phyloP scores from a whole-genome alignment of 2,113 vertebrate genomes.

The Heliornis fulica region DNA sequence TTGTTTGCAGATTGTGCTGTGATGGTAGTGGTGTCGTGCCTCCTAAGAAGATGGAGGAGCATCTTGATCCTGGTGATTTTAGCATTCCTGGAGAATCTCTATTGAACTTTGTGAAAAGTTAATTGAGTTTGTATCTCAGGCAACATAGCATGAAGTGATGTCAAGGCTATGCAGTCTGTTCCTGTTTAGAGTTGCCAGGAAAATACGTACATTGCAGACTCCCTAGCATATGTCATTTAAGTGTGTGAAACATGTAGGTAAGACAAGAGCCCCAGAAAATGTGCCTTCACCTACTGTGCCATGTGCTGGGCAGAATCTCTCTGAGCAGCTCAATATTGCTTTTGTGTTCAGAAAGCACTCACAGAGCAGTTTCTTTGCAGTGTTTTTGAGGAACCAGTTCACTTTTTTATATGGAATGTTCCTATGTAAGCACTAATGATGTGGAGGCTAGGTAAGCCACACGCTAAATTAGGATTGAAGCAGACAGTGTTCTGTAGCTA shows the following conservation, averaged over 20 bases:
- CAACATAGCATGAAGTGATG: constrained; percentile 45
- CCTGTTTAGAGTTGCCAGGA: constrained; percentile 40
- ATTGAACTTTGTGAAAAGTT: constrained; percentile 32
- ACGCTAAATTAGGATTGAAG: not conserved
- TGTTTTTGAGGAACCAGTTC: not conserved
- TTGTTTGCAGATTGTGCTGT: not conserved
- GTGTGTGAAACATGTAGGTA: constrained; percentile 62
- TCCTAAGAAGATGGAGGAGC: not conserved
- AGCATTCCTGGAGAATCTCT: not conserved
- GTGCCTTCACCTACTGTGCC: not conserved
- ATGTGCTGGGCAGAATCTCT: not conserved
- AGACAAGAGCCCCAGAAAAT: constrained; percentile 46
- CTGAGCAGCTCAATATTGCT: not conserved
- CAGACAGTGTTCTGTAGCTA: not conserved
- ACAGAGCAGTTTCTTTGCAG: not conserved
- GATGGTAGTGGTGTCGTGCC: not conserved
- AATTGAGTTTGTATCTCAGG: constrained; percentile 59
- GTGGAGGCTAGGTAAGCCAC: not conserved
- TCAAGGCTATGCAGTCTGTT: constrained; percentile 25
- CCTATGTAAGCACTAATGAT: not conserved
- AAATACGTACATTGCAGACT: constrained; percentile 52
- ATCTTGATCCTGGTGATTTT: not conserved
- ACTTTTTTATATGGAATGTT: not conserved
- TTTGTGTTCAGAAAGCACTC: not conserved
- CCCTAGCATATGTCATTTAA: constrained; percentile 67